Evolutionary conservation across 2,888 invertebrate genomes (phyloP), one percentile per base, ranked within the genome.

Genomic region (Eurytoma californica): DNA sequence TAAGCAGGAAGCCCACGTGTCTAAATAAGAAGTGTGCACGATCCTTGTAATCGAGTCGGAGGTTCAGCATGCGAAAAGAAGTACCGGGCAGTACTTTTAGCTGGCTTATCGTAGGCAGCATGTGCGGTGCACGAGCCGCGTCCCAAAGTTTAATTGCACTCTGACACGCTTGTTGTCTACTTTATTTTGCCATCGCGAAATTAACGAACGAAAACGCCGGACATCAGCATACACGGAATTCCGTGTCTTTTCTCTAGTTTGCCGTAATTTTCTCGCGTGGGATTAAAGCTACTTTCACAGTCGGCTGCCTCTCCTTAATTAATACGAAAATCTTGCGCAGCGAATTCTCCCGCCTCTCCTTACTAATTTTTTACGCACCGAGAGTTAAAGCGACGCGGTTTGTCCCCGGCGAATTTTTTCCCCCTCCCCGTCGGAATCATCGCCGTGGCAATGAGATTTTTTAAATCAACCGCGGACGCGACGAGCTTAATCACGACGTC

Each of bases 91-190:
- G 39, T 49, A 49, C 53, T 67, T 53, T 16, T 28, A 67, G 18
- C 28, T 0, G 28, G 53, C 53, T 67, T 67, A 67, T 53, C 28
- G 67, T 28, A 1, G 53, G 53, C 53, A 30, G 9, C 18, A 28
- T 20, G 47, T 53, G 28, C 53, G 1, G 24, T 16, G 28, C 67
- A 14, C 16, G 28, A 28, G 4, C 28, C 20, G 53, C 53, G 53
- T 53, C 67, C 67, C 9, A 53, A 67, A 67, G 67, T 67, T 67
- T 67, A 67, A 67, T 67, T 67, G 67, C 53, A 28, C n/a, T n/a
- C 16, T 28, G 67, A 53, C 53, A 67, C 53, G 53, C 67, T 67
- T 39, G 30, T 39, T n/a, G 7, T 39, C 14, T 53, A n/a, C 53
- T 53, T 14, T n/a, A n/a, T 53, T n/a, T 53, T n/a, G n/a, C 53